Evolutionary conservation across 1,140 invertebrate genomes (phyloP), one percentile per base, ranked within the genome.

Genomic region (Nixonia krombeini): DNA sequence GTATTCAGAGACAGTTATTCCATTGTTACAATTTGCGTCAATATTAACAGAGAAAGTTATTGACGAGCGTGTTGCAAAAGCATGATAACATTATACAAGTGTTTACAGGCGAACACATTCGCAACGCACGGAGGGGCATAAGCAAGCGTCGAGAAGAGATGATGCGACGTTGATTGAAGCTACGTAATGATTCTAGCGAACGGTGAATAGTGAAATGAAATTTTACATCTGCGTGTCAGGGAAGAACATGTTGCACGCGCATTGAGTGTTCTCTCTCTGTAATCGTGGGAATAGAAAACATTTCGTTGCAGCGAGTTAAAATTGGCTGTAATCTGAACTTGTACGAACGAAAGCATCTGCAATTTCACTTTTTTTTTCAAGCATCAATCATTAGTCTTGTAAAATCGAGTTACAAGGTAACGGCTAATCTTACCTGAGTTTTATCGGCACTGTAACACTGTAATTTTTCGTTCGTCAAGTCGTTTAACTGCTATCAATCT

Each of bases 261-360:
- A 45, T 53, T 25, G 35, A 70, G 58, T 57, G 25, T n/a, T n/a
- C 31, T 29, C 18, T 23, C 29, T 31, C 26, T 49, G 66, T 53
- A 73, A 69, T 72, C 76, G 76, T 79, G 76, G 76, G 76, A 79
- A 79, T 79, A 76, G 76, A 79, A 76, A 79, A 72, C 72, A 70
- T 62, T 35, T 58, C 46, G 53, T 55, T 61, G 21, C 51, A 40
- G 57, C 52, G 29, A 46, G 58, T 40, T 31, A 17, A 18, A 55
- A 58, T 59, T 10, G 33, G 13, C 37, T 26, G 13, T 38, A 21
- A n/a, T 37, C 46, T 52, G 9, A 40, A 45, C 37, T 59, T n/a
- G n/a, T n/a, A n/a, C n/a, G n/a, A n/a, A n/a, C n/a, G n/a, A n/a
- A n/a, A n/a, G 53, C 53, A 62, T 69, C 47, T 61, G 50, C 59